These are phyloP conservation scores for Oryctes rhinoceros DNA, from an alignment of 1,140 invertebrate genomes.

Conservation along the genomic window DNA sequence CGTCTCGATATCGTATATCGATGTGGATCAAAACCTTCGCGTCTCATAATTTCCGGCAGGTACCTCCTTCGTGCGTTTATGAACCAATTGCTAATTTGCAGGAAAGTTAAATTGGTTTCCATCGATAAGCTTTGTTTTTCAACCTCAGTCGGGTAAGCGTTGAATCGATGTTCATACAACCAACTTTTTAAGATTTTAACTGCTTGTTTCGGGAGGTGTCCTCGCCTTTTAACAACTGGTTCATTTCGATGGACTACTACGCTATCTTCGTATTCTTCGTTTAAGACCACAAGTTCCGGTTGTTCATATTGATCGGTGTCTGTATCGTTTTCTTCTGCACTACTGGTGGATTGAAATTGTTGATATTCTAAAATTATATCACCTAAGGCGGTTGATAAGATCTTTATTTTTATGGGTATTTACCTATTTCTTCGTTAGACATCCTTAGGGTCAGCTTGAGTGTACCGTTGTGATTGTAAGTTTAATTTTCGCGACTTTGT, in stretches of 20 bases:
- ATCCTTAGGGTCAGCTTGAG: slow-evolving; percentile 32
- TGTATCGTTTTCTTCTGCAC: slow-evolving; percentile 57
- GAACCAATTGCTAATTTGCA: slow-evolving; percentile 90
- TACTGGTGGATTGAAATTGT: slow-evolving; percentile 55
- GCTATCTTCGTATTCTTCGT: slow-evolving; percentile 40
- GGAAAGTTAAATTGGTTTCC: slow-evolving; percentile 86
- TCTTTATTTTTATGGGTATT: neutral
- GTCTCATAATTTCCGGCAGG: slow-evolving; percentile 77
- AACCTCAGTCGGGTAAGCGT: slow-evolving; percentile 94
- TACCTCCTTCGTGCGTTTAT: slow-evolving; percentile 76
- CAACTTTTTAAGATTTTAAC: slow-evolving; percentile 91
- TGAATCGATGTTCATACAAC: slow-evolving; percentile 93
- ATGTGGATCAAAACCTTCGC: slow-evolving; percentile 79
- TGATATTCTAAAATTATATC: slow-evolving; percentile 46
- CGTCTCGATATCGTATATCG: slow-evolving; percentile 79
- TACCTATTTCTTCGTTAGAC: slow-evolving; percentile 45
- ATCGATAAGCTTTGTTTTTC: slow-evolving; percentile 87
- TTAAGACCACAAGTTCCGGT: slow-evolving; percentile 43
- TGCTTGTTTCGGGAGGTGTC: slow-evolving; percentile 92
- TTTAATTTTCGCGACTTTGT: neutral
- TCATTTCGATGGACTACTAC: slow-evolving; percentile 42
- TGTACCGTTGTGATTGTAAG: neutral
- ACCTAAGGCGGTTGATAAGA: neutral
- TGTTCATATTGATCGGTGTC: slow-evolving; percentile 55
- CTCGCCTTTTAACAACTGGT: slow-evolving; percentile 74